Percentiles rank a stretch among this genome's conserved stretches.
phyloP scores from a whole-genome alignment of 2,797 vertebrate species.

The Chloroceryle inda region DNA sequence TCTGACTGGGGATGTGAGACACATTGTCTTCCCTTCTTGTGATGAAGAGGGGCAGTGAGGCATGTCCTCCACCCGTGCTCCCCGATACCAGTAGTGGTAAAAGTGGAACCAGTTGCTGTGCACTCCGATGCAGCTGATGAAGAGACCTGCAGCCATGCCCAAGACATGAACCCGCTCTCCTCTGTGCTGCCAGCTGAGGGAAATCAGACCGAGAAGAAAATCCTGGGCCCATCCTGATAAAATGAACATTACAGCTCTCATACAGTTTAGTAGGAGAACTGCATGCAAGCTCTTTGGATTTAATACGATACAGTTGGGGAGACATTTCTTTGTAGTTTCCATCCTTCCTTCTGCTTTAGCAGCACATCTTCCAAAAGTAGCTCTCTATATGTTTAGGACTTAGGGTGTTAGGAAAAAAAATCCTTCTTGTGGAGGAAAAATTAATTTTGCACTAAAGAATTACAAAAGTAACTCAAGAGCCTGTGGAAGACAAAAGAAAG shows the following conservation, averaged over 20 bases:
- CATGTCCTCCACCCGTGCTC: rapidly evolving
- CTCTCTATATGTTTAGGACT: background rate
- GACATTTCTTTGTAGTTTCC: background rate
- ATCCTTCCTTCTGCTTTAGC: background rate
- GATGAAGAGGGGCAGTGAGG: rapidly evolving
- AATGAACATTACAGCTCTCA: background rate
- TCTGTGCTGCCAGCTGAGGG: background rate
- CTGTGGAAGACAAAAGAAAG: background rate
- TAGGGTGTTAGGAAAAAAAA: background rate
- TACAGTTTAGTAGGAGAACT: background rate
- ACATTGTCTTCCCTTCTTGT: rapidly evolving
- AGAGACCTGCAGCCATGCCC: background rate
- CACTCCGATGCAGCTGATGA: rapidly evolving
- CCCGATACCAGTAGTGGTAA: rapidly evolving
- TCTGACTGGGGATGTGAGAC: background rate
- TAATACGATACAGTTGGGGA: rapidly evolving
- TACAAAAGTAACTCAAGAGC: background rate
- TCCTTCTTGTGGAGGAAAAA: background rate
- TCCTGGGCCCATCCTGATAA: rapidly evolving
- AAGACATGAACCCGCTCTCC: background rate
- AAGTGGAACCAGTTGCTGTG: background rate
- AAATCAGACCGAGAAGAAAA: background rate
- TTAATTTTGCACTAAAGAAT: background rate
- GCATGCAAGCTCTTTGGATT: background rate
- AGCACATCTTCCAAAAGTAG: background rate